Percentiles rank a stretch among this genome's conserved stretches.
phyloP scores from a whole-genome alignment of 2,797 vertebrate species.

The Mormyrus proboscirostris region DNA sequence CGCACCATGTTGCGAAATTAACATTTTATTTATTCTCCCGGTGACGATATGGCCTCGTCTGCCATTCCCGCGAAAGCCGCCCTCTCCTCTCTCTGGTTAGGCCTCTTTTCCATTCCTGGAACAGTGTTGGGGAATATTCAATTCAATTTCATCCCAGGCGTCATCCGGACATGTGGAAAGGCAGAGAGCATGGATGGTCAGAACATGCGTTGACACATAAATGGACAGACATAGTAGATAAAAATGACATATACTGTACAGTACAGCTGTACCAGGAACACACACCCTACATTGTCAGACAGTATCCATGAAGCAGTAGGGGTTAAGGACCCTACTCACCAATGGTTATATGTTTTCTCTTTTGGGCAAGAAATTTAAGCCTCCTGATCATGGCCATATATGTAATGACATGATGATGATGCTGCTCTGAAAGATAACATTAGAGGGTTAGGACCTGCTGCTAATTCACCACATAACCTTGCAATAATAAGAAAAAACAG shows the following conservation, averaged over 20 bases:
- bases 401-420: not conserved
- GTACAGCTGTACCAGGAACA: not conserved
- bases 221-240: not conserved
- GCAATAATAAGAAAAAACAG: not conserved
- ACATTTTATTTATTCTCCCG: not conserved
- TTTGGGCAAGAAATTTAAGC: not conserved
- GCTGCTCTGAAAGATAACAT: not conserved
- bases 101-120: not conserved
- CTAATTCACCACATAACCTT: not conserved
- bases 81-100: not conserved
- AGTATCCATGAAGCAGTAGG: not conserved
- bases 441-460: not conserved
- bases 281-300: not conserved
- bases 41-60: not conserved
- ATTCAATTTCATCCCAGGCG: not conserved
- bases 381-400: not conserved
- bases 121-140: not conserved
- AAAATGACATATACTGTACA: not conserved
- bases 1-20: not conserved
- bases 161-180: not conserved
- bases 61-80: not conserved
- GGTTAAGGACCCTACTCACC: not conserved
- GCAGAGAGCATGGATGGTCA: not conserved
- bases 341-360: not conserved
- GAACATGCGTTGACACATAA: not conserved